These are phyloP conservation scores for Albula glossodonta DNA, from an alignment of 2,113 vertebrate genomes.

Conservation along the genomic window DNA sequence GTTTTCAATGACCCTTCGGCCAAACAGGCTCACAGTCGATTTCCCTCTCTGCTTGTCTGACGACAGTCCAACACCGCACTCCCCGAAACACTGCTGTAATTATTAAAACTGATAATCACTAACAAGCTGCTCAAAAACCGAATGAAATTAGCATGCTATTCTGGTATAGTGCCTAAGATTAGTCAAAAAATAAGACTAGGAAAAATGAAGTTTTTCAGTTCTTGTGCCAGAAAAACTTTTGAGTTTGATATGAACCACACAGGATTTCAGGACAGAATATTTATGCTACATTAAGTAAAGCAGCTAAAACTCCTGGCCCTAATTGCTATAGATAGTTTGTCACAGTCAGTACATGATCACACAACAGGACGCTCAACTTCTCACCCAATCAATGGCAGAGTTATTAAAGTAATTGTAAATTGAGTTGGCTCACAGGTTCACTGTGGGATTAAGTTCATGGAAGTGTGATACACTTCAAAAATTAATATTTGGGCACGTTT, in stretches of 20 bases:
- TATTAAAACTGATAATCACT: constrained; percentile 59
- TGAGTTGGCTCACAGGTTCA: not conserved
- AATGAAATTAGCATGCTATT: constrained; percentile 57
- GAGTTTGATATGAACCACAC: constrained; percentile 34
- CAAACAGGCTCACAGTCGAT: not conserved
- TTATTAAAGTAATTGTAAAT: not conserved
- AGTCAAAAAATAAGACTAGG: constrained; percentile 28
- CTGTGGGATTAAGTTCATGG: not conserved
- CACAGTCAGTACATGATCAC: not conserved
- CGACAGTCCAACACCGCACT: constrained; percentile 6
- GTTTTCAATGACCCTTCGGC: not conserved
- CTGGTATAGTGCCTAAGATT: constrained; percentile 54
- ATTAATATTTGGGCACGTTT: not conserved
- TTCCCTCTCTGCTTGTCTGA: not conserved
- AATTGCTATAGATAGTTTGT: not conserved
- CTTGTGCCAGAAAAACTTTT: constrained; percentile 53
- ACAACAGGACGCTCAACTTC: not conserved
- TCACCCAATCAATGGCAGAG: not conserved
- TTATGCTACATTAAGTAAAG: no score
- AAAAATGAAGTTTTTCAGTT: constrained; percentile 52
- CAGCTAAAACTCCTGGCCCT: no score
- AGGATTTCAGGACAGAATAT: no score
- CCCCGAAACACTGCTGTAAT: constrained; percentile 46
- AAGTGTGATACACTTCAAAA: not conserved
- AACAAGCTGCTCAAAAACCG: constrained; percentile 44